Percentiles rank a stretch among this genome's conserved stretches.
Evolutionary conservation across 2,888 invertebrate species (phyloP).

Genomic region (Pseudolycoriella hygida): DNA sequence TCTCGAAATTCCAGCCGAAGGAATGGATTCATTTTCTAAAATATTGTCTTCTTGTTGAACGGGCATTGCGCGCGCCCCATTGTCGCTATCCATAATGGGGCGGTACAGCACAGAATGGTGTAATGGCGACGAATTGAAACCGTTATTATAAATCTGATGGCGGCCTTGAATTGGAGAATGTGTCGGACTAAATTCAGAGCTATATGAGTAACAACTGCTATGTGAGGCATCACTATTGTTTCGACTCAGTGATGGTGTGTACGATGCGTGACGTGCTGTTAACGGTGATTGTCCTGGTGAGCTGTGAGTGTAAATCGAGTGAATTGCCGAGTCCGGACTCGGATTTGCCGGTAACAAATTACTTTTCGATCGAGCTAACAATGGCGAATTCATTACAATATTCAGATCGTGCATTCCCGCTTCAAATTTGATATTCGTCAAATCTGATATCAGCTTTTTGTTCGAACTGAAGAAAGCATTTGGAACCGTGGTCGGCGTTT

Average conservation of each 20-base stretch:
- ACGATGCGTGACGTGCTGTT: slow-evolving; percentile 61
- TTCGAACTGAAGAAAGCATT: slow-evolving; percentile 1
- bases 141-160: slow-evolving; percentile 27
- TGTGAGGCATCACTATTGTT: slow-evolving; percentile 85
- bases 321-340: slow-evolving; percentile 77
- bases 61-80: slow-evolving; percentile 6
- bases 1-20: slow-evolving; percentile 59
- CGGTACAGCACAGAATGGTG: slow-evolving; percentile 37
- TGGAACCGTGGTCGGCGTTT: not conserved
- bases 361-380: slow-evolving; percentile 45
- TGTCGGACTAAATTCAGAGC: slow-evolving; percentile 67
- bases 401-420: slow-evolving; percentile 13
- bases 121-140: slow-evolving; percentile 21
- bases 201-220: slow-evolving; percentile 76
- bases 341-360: slow-evolving; percentile 55
- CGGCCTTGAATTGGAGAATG: slow-evolving; percentile 72
- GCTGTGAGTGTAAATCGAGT: slow-evolving; percentile 64
- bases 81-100: slow-evolving; percentile 28
- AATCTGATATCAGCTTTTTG: slow-evolving; percentile 7
- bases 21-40: slow-evolving; percentile 24
- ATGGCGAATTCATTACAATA: slow-evolving; percentile 39
- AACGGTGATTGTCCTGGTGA: slow-evolving; percentile 78
- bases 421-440: slow-evolving; percentile 14
- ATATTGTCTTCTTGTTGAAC: slow-evolving; percentile 18
- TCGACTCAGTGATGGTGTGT: slow-evolving; percentile 68